A percentile compares a stretch with the other conserved stretches of the same genome.
phyloP scores from a whole-genome alignment of 1,140 invertebrate genomes.

The Hyles vespertilio region DNA sequence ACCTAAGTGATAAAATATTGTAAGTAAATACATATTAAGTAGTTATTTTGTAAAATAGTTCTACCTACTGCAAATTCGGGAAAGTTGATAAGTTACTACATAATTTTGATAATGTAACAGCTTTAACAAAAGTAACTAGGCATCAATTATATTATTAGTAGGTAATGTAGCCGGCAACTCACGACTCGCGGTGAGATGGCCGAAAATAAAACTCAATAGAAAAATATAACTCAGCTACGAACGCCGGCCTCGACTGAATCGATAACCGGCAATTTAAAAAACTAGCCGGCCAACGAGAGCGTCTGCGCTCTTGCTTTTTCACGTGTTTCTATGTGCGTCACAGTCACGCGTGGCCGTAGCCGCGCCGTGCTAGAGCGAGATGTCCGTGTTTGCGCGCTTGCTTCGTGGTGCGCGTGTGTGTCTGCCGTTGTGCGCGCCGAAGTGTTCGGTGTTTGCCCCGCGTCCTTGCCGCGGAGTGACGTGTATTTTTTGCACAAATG shows the following conservation, averaged over 20 bases:
- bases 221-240: constrained; percentile 15
- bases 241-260: constrained; percentile 31
- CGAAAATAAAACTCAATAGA: constrained; percentile 26
- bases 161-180: too few species aligned
- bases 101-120: too few species aligned
- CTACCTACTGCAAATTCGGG: too few species aligned
- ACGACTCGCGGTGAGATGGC: constrained; percentile 3
- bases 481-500: neutral
- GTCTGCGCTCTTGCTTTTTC: constrained; percentile 65
- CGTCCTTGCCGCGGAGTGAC: constrained; percentile 43
- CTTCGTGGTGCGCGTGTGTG: constrained; percentile 58
- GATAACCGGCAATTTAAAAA: constrained; percentile 47
- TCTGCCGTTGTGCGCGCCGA: constrained; percentile 55
- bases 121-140: too few species aligned
- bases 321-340: constrained; percentile 35
- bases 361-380: constrained; percentile 42
- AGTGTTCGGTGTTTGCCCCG: constrained; percentile 35
- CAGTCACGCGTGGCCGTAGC: constrained; percentile 23
- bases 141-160: too few species aligned
- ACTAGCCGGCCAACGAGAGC: constrained; percentile 30
- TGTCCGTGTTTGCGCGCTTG: constrained; percentile 39
- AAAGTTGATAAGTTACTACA: too few species aligned
- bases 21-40: too few species aligned
- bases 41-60: too few species aligned
- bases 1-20: too few species aligned